Evolutionary conservation across 2,888 invertebrate genomes (phyloP), one percentile per base, ranked within the genome.

Genomic region (Mesopsocus fuscifrons): DNA sequence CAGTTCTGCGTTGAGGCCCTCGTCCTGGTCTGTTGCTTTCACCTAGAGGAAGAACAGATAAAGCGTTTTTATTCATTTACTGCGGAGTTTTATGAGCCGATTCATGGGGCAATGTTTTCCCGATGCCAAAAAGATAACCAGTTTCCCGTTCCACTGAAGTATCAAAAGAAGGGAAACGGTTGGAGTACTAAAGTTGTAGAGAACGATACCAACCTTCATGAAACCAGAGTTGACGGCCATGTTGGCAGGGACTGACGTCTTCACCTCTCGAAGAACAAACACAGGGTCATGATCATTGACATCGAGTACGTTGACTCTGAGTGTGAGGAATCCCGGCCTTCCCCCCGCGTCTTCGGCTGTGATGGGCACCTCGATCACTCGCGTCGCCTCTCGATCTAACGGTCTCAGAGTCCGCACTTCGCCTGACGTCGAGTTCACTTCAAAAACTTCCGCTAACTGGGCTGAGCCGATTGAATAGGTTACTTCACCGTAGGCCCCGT

Each of bases 301-400:
- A 62, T 92, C 91, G 17, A 68, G 65, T 40, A 94, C 78, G 58
- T 75, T 74, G 32, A 94, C 80, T 59, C 81, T 69, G 48, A 88
- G 72, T 23, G 70, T 68, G 34, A 83, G 68, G 59, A 81, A 79
- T 16, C 78, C 77, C 47, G 78, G 69, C 56, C 76, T 69, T 49
- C 87, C 77, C 49, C 85, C 87, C 32, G 74, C 76, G 63, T 94
- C 92, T 23, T 72, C 72, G 8, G 87, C 92, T 61, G 75, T 71
- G 20, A 94, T 69, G 1, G 79, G 78, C 50, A 92, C 70, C 57
- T 79, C 80, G 53, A 77, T 80, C 15, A 71, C 55, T 42, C 71
- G 71, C 50, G 72, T 71, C 30, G 63, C 57, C 61, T 88, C 88
- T 42, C 87, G 67, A 60, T 89, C 83, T 44, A 89, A 42, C 49